A percentile compares a stretch with the other conserved stretches of the same genome.
Conservation (phyloP, 2,888 invertebrate species). For the Netelia fuscicornis region DNA sequence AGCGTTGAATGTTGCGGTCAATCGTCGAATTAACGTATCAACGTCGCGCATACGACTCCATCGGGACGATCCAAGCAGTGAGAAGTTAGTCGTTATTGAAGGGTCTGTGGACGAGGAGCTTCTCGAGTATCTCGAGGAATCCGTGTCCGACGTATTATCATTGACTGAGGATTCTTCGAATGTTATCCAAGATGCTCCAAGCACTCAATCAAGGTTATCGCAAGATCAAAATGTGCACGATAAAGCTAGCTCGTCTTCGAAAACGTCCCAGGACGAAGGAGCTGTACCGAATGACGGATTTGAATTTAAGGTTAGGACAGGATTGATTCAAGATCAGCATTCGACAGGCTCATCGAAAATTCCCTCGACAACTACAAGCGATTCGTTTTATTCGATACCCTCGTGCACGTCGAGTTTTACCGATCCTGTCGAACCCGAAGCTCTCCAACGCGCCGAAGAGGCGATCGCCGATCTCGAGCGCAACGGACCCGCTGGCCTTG, state of each 20-base stretch:
- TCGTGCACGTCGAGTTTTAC: conserved; percentile 63
- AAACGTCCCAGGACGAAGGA: conserved; percentile 1
- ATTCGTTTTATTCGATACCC: conserved; percentile 53
- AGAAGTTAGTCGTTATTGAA: conserved; percentile 30
- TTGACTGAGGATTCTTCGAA: background rate
- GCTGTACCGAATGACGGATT: background rate
- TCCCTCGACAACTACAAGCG: background rate
- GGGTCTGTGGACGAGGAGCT: conserved; percentile 19
- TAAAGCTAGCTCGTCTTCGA: background rate
- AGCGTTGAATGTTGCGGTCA: conserved; percentile 15
- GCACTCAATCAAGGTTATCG: background rate
- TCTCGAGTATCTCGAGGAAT: conserved; percentile 36
- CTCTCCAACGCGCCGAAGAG: conserved; percentile 38
- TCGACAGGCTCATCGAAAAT: background rate
- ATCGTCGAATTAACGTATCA: background rate
- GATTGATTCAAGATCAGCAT: background rate
- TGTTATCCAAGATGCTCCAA: background rate
- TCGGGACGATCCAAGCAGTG: background rate
- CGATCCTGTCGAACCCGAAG: conserved; percentile 16
- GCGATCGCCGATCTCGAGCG: conserved; percentile 69
- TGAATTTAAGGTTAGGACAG: background rate
- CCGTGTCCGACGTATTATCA: conserved; percentile 29
- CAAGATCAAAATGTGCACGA: background rate
- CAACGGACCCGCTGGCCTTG: conserved; percentile 72
- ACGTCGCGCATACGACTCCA: conserved; percentile 33